These are phyloP conservation scores for Pycnomerus fuliginosus DNA, from an alignment of 2,888 invertebrate genomes.

Conservation along the genomic window DNA sequence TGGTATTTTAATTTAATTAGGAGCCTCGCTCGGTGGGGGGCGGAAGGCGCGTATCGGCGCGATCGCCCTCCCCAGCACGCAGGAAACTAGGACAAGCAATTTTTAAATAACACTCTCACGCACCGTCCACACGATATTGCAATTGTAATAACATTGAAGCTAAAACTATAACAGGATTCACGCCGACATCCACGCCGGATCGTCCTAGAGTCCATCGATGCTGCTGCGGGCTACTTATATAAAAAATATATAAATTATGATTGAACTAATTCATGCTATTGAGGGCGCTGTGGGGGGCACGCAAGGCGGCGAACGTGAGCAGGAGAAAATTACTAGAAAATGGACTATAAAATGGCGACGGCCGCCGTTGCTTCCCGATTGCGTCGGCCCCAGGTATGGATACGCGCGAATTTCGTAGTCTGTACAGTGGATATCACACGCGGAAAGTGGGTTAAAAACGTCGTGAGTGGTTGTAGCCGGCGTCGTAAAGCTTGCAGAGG, in stretches of 20 bases:
- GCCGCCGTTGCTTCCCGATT: no score
- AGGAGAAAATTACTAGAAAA: no score
- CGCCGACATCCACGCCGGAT: constrained; percentile 41
- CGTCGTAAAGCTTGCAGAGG: constrained; percentile 86
- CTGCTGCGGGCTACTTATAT: constrained; percentile 3
- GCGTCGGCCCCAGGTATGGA: constrained; percentile 28
- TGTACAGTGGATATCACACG: background rate
- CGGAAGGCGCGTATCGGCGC: no score
- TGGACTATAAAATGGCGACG: constrained; percentile 14
- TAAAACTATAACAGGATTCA: constrained; percentile 12
- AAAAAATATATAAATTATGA: background rate
- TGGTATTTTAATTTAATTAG: constrained; percentile 32
- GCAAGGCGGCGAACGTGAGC: no score
- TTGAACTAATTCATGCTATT: background rate
- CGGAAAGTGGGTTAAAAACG: constrained; percentile 42
- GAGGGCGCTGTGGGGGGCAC: no score
- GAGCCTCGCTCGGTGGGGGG: no score
- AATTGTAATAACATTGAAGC: constrained; percentile 8
- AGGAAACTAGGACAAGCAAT: constrained; percentile 51
- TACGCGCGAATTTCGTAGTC: constrained; percentile 31
- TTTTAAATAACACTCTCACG: constrained; percentile 46
- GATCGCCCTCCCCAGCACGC: constrained; percentile 38
- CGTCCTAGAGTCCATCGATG: constrained; percentile 48
- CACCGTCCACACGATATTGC: constrained; percentile 26
- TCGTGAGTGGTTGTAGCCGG: constrained; percentile 76